A percentile compares a stretch with the other conserved stretches of the same genome.
Conservation (phyloP, 2,113 vertebrate species). For the Cettia cetti region DNA sequence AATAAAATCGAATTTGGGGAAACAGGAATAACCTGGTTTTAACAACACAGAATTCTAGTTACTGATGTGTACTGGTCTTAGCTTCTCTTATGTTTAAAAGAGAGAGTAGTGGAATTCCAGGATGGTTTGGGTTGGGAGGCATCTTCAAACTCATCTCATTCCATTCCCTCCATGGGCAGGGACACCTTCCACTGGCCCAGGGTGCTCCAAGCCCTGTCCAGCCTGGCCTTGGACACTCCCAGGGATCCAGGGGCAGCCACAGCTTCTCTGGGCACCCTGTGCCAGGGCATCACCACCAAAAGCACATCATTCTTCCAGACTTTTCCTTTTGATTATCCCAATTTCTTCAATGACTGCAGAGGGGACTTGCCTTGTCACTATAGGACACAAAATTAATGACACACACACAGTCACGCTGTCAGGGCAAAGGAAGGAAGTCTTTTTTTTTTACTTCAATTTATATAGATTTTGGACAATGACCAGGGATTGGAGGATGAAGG, state of each 20-base stretch:
- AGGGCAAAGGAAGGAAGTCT: no score
- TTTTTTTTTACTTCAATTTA: no score
- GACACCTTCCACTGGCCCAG: rapidly evolving
- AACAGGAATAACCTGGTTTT: not conserved
- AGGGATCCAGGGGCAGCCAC: not conserved
- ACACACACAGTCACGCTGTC: no score
- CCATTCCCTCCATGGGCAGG: not conserved
- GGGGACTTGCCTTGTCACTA: no score
- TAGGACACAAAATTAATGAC: no score
- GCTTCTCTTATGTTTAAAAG: not conserved
- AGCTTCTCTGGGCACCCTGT: not conserved
- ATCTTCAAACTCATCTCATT: not conserved
- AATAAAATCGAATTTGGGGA: not conserved
- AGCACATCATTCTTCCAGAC: not conserved
- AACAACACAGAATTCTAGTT: rapidly evolving
- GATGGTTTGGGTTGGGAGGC: not conserved
- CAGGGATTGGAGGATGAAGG: no score
- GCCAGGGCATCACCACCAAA: not conserved
- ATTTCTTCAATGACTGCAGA: not conserved
- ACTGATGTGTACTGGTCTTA: not conserved
- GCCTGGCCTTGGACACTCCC: rapidly evolving
- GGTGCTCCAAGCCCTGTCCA: rapidly evolving
- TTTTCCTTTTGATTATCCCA: not conserved
- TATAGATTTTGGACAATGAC: no score
- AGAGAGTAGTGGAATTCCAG: not conserved